Conservation (phyloP, 2,797 vertebrate genomes). For the Sphenopsis melanotis region DNA sequence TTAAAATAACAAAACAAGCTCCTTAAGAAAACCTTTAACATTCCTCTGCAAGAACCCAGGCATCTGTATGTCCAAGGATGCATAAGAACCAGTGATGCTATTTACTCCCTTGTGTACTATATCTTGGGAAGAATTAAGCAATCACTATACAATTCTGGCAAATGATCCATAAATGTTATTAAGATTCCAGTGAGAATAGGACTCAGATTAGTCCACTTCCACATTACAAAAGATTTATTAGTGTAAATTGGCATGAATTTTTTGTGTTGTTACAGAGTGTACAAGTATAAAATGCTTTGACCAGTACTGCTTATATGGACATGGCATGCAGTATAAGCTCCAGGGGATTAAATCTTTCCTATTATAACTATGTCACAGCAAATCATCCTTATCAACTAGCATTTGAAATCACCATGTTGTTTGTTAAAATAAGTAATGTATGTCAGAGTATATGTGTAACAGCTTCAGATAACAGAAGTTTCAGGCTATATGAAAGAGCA, state of each 20-base stretch:
- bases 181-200: background rate
- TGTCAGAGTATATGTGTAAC: background rate
- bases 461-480: background rate
- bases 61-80: background rate
- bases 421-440: background rate
- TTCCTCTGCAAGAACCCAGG: background rate
- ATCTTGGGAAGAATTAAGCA: slow-evolving; percentile 1
- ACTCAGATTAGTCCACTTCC: background rate
- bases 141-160: background rate
- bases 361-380: background rate
- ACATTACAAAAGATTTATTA: background rate
- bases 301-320: background rate
- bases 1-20: background rate
- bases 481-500: background rate
- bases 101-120: background rate
- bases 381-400: background rate
- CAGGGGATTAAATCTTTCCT: background rate
- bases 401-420: background rate
- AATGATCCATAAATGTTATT: background rate
- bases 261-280: background rate
- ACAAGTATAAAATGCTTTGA: background rate
- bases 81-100: background rate
- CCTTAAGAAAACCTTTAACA: background rate
- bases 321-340: background rate
- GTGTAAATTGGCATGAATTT: background rate